Conservation (phyloP, 35 echinoderm and acorn worm genomes). For the Anneissia japonica region DNA sequence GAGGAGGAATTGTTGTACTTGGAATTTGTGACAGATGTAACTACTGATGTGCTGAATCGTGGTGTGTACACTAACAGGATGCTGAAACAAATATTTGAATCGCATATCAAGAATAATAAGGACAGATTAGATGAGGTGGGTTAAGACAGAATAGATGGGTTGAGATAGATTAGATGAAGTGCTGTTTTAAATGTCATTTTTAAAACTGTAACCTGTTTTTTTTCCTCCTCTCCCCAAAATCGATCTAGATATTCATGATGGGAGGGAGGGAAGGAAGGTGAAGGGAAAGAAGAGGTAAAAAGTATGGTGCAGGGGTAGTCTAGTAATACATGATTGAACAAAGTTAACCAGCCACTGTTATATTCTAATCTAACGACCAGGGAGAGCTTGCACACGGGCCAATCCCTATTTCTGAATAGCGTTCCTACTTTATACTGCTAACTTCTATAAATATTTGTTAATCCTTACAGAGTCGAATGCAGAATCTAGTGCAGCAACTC, state of each 20-base stretch:
- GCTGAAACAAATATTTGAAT: constrained; percentile 93
- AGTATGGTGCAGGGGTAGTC: background rate
- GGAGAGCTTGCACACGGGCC: too few species aligned
- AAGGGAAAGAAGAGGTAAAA: background rate
- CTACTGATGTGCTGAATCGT: constrained; percentile 90
- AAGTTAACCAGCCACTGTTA: too few species aligned
- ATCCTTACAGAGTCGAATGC: constrained; percentile 64
- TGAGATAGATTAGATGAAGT: background rate
- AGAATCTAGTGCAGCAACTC: constrained; percentile 71
- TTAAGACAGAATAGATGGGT: background rate
- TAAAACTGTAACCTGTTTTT: background rate
- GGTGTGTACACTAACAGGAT: constrained; percentile 88
- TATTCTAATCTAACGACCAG: too few species aligned
- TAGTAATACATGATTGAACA: too few species aligned
- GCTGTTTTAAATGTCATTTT: background rate
- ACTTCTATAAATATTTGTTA: too few species aligned
- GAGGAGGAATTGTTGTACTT: constrained; percentile 88
- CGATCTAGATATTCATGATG: background rate
- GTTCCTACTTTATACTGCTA: too few species aligned
- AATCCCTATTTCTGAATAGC: too few species aligned
- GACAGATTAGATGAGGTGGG: constrained; percentile 76
- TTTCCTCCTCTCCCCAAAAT: background rate
- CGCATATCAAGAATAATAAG: constrained; percentile 77
- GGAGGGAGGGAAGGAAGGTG: background rate
- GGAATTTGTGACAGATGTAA: constrained; percentile 98